These are phyloP conservation scores for Cydia strobilella DNA, from an alignment of 1,140 invertebrate species.

Conservation along the genomic window DNA sequence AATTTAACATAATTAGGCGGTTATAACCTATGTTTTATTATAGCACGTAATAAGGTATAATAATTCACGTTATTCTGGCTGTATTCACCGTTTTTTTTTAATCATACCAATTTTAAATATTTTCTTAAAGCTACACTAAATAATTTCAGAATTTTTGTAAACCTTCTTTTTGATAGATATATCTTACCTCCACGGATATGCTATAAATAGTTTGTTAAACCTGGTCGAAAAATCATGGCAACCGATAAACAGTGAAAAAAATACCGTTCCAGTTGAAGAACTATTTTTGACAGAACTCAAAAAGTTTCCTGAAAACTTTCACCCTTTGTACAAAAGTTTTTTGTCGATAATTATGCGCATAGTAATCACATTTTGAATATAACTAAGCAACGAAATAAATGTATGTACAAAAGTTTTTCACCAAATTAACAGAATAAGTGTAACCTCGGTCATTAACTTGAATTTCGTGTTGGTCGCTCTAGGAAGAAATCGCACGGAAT, in stretches of 20 bases:
- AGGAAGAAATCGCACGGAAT: slow-evolving; percentile 10
- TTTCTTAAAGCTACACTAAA: background rate
- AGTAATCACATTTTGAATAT: background rate
- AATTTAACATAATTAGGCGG: too few relatives aligned
- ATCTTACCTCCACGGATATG: background rate
- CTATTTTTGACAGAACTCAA: slow-evolving; percentile 42
- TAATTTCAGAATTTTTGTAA: background rate
- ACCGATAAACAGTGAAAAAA: slow-evolving; percentile 10
- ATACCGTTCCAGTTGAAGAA: slow-evolving; percentile 28
- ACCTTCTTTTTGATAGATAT: background rate
- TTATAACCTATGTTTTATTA: too few relatives aligned
- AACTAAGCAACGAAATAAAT: background rate
- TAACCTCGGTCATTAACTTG: slow-evolving; percentile 17
- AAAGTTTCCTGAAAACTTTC: slow-evolving; percentile 45
- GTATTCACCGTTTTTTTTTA: too few relatives aligned
- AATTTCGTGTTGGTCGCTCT: slow-evolving; percentile 12
- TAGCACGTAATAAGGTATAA: too few relatives aligned
- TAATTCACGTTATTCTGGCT: too few relatives aligned
- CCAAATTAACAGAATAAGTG: background rate
- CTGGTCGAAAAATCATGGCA: background rate
- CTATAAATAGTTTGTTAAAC: slow-evolving; percentile 34
- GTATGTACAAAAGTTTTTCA: slow-evolving; percentile 22
- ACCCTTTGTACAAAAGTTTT: slow-evolving; percentile 35
- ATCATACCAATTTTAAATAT: too few relatives aligned
- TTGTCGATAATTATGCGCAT: slow-evolving; percentile 14